Evolutionary conservation across 1,140 invertebrate species (phyloP), one percentile per base, ranked within the genome.

Genomic region (Eupristina koningsbergeri): DNA sequence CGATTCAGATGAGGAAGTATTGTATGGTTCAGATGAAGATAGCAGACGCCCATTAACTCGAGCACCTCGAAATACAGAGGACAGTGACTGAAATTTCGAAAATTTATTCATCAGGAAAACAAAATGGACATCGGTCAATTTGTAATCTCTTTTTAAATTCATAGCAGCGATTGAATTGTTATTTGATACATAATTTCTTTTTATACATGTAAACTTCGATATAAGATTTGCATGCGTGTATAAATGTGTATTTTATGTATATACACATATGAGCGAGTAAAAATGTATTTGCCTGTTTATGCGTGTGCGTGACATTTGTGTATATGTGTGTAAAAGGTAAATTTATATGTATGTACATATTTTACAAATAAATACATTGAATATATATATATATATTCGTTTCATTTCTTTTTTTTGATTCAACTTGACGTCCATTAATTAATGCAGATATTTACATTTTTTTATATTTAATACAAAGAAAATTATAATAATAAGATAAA

Each of bases 1-100:
- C 91, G 98, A 99, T 90, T 98, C 98, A 0, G 98, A 99, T 90
- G 98, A 99, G 93, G 98, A 99, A 87, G 97, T 98, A 13, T 96
- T 98, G 86, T 99, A 98, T 90, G 98, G 97, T 86, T 98, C 97
- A 41, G 97, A 98, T 86, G 97, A 97, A 88, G 97, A 97, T 84
- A 96, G 96, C 85, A 93, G 96, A 79, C 94, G 95, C 83, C 96
- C 96, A 1, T 92, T 97, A 17, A 96, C 95, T 84, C 88, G 92
- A 74, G 89, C 92, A 41, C 89, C 92, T 26, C 93, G 94, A 73
- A 94, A 95, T 88, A 94, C 95, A 84, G 95, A 96, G 86, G 95
- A 96, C 85, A 95, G 94, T 89, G 94, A 95, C 90, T 95, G 91
- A 94, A 87, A 22, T 36, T 9, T 39, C 36, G 8, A 22, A 47